Conservation (phyloP, 2,888 invertebrate genomes). For the Camponotus fellah region DNA sequence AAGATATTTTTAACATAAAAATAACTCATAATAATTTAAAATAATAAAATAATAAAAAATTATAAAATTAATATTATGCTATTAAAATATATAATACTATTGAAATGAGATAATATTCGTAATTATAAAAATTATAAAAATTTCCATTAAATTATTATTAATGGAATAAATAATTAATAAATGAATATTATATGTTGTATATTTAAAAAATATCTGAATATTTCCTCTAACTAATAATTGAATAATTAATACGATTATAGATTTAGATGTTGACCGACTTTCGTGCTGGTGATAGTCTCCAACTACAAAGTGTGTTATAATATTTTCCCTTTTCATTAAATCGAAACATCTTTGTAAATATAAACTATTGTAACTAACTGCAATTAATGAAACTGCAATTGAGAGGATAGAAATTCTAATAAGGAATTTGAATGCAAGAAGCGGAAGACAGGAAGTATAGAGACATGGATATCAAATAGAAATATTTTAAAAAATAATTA, state of each 20-base stretch:
- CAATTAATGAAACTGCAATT: background rate
- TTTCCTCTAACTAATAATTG: background rate
- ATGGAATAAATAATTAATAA: background rate
- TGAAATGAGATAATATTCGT: background rate
- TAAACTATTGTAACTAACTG: background rate
- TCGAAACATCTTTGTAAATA: background rate
- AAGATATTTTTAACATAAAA: background rate
- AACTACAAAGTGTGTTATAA: background rate
- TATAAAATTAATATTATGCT: background rate
- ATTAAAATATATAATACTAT: slow-evolving; percentile 1
- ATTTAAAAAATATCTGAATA: background rate
- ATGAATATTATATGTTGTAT: too few species aligned
- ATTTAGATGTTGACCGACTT: background rate
- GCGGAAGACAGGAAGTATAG: background rate
- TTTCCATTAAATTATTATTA: background rate
- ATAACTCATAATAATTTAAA: background rate
- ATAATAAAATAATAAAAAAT: background rate
- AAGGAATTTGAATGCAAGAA: background rate
- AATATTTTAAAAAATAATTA: slow-evolving; percentile 60
- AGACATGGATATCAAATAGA: background rate
- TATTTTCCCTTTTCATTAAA: background rate
- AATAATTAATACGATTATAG: background rate
- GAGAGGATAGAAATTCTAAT: background rate
- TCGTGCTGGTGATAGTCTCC: background rate
- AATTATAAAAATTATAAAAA: slow-evolving; percentile 1